These are phyloP conservation scores for Pipistrellus nathusii DNA, from an alignment of 2,797 vertebrate species.

Conservation along the genomic window DNA sequence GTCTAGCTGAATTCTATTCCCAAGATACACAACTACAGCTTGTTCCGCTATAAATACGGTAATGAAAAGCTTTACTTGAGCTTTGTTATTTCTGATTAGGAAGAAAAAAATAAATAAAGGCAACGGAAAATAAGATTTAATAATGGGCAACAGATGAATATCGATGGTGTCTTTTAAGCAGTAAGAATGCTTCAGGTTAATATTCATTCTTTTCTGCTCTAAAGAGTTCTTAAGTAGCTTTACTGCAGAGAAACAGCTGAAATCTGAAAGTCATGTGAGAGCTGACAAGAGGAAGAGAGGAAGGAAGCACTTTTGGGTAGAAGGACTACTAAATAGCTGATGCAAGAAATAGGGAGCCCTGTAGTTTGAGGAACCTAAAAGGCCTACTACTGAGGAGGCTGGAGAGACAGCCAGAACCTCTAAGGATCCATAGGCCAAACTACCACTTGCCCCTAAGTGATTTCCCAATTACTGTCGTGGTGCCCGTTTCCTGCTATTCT, in stretches of 20 bases:
- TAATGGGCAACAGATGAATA: background rate
- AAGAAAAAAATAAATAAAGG: constrained; percentile 50
- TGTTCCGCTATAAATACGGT: background rate
- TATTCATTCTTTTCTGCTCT: background rate
- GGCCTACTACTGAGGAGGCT: background rate
- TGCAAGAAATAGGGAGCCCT: background rate
- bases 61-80: constrained; percentile 15
- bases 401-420: background rate
- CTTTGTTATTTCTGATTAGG: constrained; percentile 39
- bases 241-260: background rate
- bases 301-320: background rate
- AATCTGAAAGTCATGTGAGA: background rate
- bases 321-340: background rate
- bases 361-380: background rate
- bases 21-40: background rate
- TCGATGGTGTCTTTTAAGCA: background rate
- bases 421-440: background rate
- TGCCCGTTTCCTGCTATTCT: background rate
- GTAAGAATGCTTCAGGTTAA: background rate
- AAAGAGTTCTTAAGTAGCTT: background rate
- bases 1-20: background rate
- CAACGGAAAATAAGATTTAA: constrained; percentile 37
- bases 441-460: background rate
- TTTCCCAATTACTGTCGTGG: background rate
- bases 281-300: background rate